These are phyloP conservation scores for Charina bottae DNA, from an alignment of 2,113 vertebrate genomes.

Conservation along the genomic window DNA sequence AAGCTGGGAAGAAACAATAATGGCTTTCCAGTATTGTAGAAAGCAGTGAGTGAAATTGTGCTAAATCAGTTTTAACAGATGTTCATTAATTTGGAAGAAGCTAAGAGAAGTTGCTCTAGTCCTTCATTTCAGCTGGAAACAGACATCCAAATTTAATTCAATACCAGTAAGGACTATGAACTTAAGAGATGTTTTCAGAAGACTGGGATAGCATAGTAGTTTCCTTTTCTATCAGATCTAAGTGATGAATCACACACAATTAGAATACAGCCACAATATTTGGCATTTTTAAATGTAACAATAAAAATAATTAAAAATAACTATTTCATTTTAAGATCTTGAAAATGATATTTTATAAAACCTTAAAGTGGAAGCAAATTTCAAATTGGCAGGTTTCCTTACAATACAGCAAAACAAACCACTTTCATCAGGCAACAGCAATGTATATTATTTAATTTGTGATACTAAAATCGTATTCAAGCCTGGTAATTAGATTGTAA, in stretches of 20 bases:
- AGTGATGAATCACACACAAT: not conserved
- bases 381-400: slow-evolving; percentile 19
- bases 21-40: not conserved
- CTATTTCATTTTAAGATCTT: not conserved
- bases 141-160: not conserved
- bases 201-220: too few species aligned
- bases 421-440: slow-evolving; percentile 1
- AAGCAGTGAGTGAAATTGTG: not conserved
- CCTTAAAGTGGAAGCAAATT: not conserved
- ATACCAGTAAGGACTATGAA: not conserved
- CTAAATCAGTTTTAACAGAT: not conserved
- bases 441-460: slow-evolving; percentile 16
- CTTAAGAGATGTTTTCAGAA: not conserved
- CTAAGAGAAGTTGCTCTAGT: not conserved
- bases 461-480: not conserved
- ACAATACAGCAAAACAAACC: not conserved
- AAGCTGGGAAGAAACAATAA: not conserved
- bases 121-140: not conserved
- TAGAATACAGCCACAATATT: not conserved
- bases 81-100: not conserved
- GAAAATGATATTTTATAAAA: not conserved
- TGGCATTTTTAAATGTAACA: not conserved
- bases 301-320: not conserved
- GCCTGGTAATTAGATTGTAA: not conserved
- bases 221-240: not conserved